These are phyloP conservation scores for Osmerus eperlanus DNA, from an alignment of 2,113 vertebrate genomes.

Conservation along the genomic window DNA sequence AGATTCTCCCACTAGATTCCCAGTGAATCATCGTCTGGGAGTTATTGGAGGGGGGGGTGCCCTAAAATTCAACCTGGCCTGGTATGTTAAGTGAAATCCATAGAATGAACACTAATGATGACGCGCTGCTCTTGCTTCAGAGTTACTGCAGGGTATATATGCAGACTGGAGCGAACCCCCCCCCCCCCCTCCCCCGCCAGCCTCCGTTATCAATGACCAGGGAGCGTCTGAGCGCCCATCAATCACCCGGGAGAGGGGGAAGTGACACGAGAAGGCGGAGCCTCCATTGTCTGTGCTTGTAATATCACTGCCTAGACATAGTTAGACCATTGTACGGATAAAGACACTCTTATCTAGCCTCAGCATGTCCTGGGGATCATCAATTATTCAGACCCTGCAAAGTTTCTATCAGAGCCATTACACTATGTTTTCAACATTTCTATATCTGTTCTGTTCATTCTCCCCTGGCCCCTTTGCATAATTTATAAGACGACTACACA, in stretches of 20 bases:
- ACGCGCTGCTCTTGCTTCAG: background rate
- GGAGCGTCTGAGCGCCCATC: background rate
- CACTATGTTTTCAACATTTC: background rate
- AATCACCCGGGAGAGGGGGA: background rate
- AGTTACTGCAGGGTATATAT: constrained; percentile 4
- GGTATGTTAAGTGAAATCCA: constrained; percentile 1
- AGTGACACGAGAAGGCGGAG: background rate
- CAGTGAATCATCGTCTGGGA: no score
- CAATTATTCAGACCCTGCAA: background rate
- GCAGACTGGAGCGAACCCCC: background rate
- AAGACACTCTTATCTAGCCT: background rate
- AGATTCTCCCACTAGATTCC: no score
- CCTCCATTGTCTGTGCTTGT: constrained; percentile 3
- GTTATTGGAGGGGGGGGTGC: background rate
- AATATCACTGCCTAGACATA: constrained; percentile 1
- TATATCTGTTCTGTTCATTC: background rate
- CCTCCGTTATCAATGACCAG: background rate
- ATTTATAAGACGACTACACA: background rate
- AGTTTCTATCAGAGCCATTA: background rate
- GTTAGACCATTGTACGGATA: constrained; percentile 1
- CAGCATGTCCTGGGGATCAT: background rate
- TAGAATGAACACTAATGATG: background rate
- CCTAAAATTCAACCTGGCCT: background rate
- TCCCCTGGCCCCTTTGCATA: background rate
- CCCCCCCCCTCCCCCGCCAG: background rate